Evolutionary conservation across 2,888 invertebrate species (phyloP), one percentile per base, ranked within the genome.

Genomic region (Conistra vaccinii): DNA sequence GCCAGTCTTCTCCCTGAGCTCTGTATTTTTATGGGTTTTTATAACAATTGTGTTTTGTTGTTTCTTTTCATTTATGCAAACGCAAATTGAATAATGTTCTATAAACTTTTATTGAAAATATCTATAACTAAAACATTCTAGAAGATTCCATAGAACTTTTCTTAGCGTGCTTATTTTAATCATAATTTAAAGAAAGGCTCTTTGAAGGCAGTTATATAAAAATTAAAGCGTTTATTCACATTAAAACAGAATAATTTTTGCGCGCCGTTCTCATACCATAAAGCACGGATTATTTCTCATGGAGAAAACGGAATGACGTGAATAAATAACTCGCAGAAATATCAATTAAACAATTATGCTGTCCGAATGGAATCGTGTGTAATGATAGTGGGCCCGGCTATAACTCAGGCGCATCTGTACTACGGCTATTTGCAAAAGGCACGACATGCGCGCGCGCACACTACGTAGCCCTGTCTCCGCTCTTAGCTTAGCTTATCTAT

Each of bases 291-390:
- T 89, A 83, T 92, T 94, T 95, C 95, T 94, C 94, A 93, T 94
- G 94, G 93, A 92, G 93, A 94, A 88, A 93, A 93, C 90, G 90
- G 90, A 95, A 95, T 96, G 95, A 96, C 93, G 96, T 95, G 95
- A 95, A 96, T 96, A 96, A 96, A 96, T 97, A 96, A 96, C 96
- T 95, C 89, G 94, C 93, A 96, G 96, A 96, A 96, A 96, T 96
- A 97, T 97, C 97, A 97, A 97, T 97, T 97, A 97, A 97, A 97
- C 96, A 97, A 97, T 97, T 97, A 97, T 95, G 94, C 94, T 97
- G 97, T 97, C 97, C 93, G 95, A 96, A 96, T 96, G 96, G 95
- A 96, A 96, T 97, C 96, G 96, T 94, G 93, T 95, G 95, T 96
- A 97, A 96, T 96, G 94, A 97, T 96, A 97, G 97, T 95, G 96